Evolutionary conservation across 2,797 vertebrate genomes (phyloP).

Genomic region (Halcyon leucocephala): DNA sequence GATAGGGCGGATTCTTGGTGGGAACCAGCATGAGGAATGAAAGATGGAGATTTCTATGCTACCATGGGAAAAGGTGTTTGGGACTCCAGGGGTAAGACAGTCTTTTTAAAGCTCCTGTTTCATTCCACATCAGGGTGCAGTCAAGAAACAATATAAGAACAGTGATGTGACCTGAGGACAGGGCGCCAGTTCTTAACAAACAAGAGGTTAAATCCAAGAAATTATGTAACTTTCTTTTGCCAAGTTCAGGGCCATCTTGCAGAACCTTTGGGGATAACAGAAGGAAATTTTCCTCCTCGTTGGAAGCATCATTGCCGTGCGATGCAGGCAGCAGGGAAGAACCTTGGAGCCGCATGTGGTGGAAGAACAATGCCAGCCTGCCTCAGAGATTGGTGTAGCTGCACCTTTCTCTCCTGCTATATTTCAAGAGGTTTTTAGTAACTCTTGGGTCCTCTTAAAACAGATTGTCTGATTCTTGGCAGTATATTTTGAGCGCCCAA

Average conservation of each 20-base stretch:
- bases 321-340: not conserved
- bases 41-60: not conserved
- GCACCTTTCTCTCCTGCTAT: slow-evolving; percentile 30
- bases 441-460: slow-evolving; percentile 56
- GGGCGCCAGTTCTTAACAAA: not conserved
- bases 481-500: slow-evolving; percentile 37
- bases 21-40: not conserved
- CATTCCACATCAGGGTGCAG: not conserved
- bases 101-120: not conserved
- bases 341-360: rapidly evolving
- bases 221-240: not conserved
- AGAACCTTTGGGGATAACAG: not conserved
- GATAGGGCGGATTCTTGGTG: not conserved
- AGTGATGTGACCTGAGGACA: not conserved
- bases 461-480: slow-evolving; percentile 53
- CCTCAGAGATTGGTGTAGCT: not conserved
- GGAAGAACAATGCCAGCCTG: slow-evolving; percentile 11
- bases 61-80: not conserved
- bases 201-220: not conserved
- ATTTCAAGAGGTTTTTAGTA: slow-evolving; percentile 56
- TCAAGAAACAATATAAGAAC: not conserved
- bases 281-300: not conserved
- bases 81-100: not conserved
- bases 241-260: not conserved
- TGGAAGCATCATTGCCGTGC: not conserved